Evolutionary conservation across 2,888 invertebrate species (phyloP), one percentile per base, ranked within the genome.

Genomic region (Campaea margaritaria): DNA sequence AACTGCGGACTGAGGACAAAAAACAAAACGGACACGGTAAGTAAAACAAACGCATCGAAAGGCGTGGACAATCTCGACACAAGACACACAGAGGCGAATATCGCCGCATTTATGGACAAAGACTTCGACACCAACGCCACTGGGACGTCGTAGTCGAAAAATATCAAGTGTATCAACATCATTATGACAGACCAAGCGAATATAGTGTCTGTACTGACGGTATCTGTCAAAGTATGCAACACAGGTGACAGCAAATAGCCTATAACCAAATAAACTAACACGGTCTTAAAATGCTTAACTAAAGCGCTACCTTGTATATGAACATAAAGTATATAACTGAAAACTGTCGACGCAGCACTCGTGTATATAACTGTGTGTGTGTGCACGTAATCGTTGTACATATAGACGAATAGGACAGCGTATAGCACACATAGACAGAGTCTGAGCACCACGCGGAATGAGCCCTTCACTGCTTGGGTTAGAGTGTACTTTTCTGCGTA

Each of bases 131-230:
- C 97, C 60, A 99, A 95, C 0, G 97, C 96, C 2, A 96, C 97
- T 11, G 95, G 94, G 0, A 97, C 94, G 5, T 97, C 97, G 79
- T 99, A 99, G 82, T 99, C 98, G 79, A 97, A 97, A 80, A 98
- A 98, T 71, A 97, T 94, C 62, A 99, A 92, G 92, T 99, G 99
- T 0, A 97, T 87, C 0, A 97, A 78, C 92, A 99, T 95, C 95
- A 98, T 97, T 12, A 97, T 93, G 15, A 96, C 95, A 0, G 99
- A 95, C 94, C 96, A 97, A 0, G 98, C 97, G 78, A 98, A 99
- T 78, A 99, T 99, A 0, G 99, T 99, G 80, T 99, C 99, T 0
- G 99, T 99, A 78, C 98, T 98, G 1, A 99, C 97, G 0, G 99
- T 98, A 81, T 98, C 97, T 0, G 99, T 99, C 49, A 99, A 92